Evolutionary conservation across 2,888 invertebrate genomes (phyloP).

Genomic region (Zonitis immaculata): DNA sequence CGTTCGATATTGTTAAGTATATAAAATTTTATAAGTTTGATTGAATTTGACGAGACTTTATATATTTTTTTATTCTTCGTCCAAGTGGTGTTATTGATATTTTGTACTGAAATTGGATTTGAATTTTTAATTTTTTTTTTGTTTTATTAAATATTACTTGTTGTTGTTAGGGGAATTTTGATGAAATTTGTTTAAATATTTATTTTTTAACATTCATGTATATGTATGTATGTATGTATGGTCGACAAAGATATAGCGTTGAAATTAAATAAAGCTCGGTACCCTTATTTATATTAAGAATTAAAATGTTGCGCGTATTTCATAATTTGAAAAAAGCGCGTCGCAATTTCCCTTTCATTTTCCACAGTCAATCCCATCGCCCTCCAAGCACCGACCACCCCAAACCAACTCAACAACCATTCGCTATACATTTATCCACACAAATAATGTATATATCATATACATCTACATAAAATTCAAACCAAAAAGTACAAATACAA

Average conservation of each 20-base stretch:
- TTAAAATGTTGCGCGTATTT: constrained; percentile 15
- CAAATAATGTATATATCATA: constrained; percentile 25
- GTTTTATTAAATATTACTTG: no score
- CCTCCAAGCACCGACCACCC: no score
- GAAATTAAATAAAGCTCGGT: constrained; percentile 8
- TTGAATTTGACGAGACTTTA: constrained; percentile 4
- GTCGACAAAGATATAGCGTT: background rate
- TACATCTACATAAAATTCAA: constrained; percentile 28
- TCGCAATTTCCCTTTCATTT: constrained; percentile 19
- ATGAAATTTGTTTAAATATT: background rate
- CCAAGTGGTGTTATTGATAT: no score
- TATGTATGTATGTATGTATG: no score
- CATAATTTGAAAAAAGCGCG: constrained; percentile 21
- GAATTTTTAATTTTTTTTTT: no score
- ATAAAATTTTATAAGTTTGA: constrained; percentile 25
- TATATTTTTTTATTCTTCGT: no score
- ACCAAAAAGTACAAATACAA: no score
- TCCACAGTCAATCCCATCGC: constrained; percentile 15
- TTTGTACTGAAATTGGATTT: background rate
- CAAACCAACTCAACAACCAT: no score
- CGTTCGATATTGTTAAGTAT: constrained; percentile 21
- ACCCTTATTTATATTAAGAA: constrained; percentile 15
- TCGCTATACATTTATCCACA: constrained; percentile 19
- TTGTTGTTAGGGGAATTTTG: no score
- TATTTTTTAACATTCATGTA: background rate